Evolutionary conservation across 1,140 invertebrate genomes (phyloP), one percentile per base, ranked within the genome.

Genomic region (Macrobrachium nipponense): DNA sequence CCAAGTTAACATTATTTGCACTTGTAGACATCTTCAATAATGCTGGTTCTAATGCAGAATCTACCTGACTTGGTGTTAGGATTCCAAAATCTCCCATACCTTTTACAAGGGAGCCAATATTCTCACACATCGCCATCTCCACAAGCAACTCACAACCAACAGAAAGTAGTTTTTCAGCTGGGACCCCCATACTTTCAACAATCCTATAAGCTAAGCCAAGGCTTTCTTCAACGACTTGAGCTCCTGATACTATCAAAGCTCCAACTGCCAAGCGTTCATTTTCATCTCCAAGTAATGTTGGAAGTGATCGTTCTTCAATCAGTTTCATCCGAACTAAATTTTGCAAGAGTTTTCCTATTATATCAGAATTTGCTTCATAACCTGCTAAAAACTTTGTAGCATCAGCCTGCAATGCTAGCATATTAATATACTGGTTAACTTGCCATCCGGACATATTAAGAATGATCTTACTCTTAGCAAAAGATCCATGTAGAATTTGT

Each of bases 351-450:
- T 20, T 44, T 59, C 51, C 12, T 18, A 59, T 66, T 36, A 43
- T 17, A 60, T 66, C 43, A 2, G 72, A 79, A 27, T 58, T 82
- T 27, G 72, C 60, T 60, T 87, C 85, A 66, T 72, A 81, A 17
- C 20, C 36, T 15, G 85, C 59, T n/a, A 87, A 14, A 23, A 87
- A 76, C 51, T 87, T 87, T 0, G 73, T 82, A 14, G 77, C 85
- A 62, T 87, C 85, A 23, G 36, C 58, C 36, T 87, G 85, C 11
- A 87, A 58, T 15, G 43, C 77, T 23, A 87, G 58, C 59, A 70
- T 87, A 60, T 87, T 82, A 61, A 87, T 87, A 43, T 75, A 73
- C 61, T 82, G 85, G 43, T 87, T 87, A n/a, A 87, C 80, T 60
- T 81, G 72, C 79, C 85, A 82, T 58, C 78, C 78, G 36, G 72